A percentile compares a stretch with the other conserved stretches of the same genome.
Conservation (phyloP, 30 jellyfish, hydroid and myxozoan species). For the Aurelia sp. region DNA sequence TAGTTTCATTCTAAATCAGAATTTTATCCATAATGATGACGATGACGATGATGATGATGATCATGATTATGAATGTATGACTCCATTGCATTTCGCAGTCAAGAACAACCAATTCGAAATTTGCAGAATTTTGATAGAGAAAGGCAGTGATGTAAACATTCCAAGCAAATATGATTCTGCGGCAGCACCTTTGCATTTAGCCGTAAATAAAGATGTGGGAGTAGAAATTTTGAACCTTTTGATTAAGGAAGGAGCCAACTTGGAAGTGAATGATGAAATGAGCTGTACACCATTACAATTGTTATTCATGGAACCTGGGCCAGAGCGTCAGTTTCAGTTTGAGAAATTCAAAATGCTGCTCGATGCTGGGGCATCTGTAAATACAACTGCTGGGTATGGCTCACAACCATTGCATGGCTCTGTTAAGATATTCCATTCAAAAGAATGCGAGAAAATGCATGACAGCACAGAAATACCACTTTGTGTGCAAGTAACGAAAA, state of each 20-base stretch:
- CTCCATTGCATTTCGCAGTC: conserved; percentile 27
- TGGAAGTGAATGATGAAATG: neutral
- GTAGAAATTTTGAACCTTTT: neutral
- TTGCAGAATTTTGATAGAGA: conserved; percentile 3
- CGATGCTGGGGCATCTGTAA: conserved; percentile 26
- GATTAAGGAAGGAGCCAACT: neutral
- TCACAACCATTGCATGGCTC: conserved; percentile 25
- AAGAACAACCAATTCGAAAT: neutral
- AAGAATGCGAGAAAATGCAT: conserved; percentile 14
- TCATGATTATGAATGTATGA: neutral
- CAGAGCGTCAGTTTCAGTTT: conserved; percentile 15
- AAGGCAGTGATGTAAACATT: conserved; percentile 10
- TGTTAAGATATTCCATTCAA: conserved; percentile 8
- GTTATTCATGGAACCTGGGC: conserved; percentile 14
- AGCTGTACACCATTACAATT: conserved; percentile 4
- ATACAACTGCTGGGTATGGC: conserved; percentile 4
- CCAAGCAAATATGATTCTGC: neutral
- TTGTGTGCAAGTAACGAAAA: conserved; percentile 9
- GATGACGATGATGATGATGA: too few species aligned
- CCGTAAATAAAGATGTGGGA: neutral
- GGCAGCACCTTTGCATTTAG: conserved; percentile 5
- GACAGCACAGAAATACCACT: conserved; percentile 11
- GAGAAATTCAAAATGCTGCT: conserved; percentile 21
- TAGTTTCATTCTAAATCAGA: too few species aligned
- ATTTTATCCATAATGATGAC: too few species aligned